Percentiles rank a stretch among this genome's conserved stretches.
Evolutionary conservation across 1,140 invertebrate species (phyloP).

Genomic region (Amyelois transitella): DNA sequence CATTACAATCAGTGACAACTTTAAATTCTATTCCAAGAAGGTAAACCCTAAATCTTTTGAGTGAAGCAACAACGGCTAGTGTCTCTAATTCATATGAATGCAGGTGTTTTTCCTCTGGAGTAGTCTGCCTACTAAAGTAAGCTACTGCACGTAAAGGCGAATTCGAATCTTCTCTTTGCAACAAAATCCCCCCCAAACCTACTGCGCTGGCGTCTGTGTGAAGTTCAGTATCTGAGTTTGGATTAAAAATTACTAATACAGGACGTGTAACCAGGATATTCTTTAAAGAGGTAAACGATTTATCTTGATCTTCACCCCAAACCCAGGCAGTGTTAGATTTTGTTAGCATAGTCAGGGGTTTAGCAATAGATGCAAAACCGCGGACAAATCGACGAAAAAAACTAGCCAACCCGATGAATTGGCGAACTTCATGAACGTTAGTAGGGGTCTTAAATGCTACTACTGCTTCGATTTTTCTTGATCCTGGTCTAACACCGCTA

Average conservation of each 20-base stretch:
- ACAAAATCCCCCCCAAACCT: constrained; percentile 15
- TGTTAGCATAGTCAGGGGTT: constrained; percentile 10
- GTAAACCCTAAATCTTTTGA: background rate
- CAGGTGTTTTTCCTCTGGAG: background rate
- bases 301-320: constrained; percentile 1
- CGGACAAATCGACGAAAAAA: constrained; percentile 23
- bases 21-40: background rate
- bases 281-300: constrained; percentile 4
- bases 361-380: constrained; percentile 13
- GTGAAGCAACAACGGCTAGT: background rate
- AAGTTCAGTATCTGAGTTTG: background rate
- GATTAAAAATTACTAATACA: constrained; percentile 3
- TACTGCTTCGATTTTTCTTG: constrained; percentile 11
- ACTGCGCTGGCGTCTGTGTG: constrained; percentile 9
- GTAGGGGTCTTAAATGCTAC: constrained; percentile 9
- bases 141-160: background rate
- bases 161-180: constrained; percentile 23
- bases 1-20: background rate
- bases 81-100: background rate
- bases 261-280: constrained; percentile 2
- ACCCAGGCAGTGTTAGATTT: constrained; percentile 6
- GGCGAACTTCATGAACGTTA: constrained; percentile 16
- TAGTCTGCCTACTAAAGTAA: background rate
- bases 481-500: constrained; percentile 16
- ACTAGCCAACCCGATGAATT: constrained; percentile 21